Evolutionary conservation across 1,140 invertebrate species (phyloP), one percentile per base, ranked within the genome.

Genomic region (Diuraphis noxia): DNA sequence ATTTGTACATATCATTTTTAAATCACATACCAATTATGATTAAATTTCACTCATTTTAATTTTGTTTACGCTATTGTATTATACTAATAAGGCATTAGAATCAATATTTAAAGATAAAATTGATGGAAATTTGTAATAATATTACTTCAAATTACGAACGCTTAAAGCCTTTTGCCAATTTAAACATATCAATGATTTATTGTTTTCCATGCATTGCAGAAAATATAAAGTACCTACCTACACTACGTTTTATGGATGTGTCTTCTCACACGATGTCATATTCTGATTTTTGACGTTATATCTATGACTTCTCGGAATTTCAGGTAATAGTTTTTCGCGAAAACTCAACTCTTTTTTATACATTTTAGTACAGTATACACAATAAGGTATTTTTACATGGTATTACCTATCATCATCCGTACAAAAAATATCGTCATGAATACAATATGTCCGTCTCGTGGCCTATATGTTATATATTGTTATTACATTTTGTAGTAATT

Each of bases 121-220:
- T 63, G 30, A 13, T 13, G n/a, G 13, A n/a, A n/a, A n/a, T 63
- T 63, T 17, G 30, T 63, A 13, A n/a, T 63, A n/a, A 21, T 49
- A n/a, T 63, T 10, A 63, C 30, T 63, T 63, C 4, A 13, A 63
- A n/a, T 63, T 63, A 13, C n/a, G 13, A 63, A 63, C 30, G 13
- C 13, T 0, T 3, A 63, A 17, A n/a, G 30, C 13, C 30, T n/a
- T n/a, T n/a, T 6, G 30, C 3, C 3, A n/a, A 63, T 30, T 0
- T 13, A n/a, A n/a, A 63, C 46, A n/a, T n/a, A 63, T n/a, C 3
- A 17, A n/a, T 63, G 10, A 63, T 63, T 13, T 63, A 63, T 63
- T 13, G 4, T 63, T 63, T n/a, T 63, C 30, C 10, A n/a, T n/a
- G 4, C 56, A 63, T 3, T 5, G 13, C 4, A n/a, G 56, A 63